Evolutionary conservation across 1,140 invertebrate species (phyloP), one percentile per base, ranked within the genome.

Genomic region (Hylaeus volcanicus): DNA sequence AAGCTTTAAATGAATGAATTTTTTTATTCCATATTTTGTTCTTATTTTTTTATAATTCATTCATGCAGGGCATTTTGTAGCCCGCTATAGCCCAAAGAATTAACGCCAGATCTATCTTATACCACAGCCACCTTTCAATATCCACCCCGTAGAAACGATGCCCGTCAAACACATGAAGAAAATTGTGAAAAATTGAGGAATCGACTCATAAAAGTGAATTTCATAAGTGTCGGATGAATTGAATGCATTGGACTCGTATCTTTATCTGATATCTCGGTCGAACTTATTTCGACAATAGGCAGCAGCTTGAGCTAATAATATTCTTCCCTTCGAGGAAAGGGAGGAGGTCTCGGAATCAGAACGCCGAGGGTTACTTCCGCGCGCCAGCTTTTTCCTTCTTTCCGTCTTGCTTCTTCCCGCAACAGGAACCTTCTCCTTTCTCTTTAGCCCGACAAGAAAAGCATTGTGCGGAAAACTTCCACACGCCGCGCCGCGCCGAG

Each of bases 251-350:
- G n/a, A 45, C 55, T 8, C 71, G 37, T 60, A 66, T 75, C 72
- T 68, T 63, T 61, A 75, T 80, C 64, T n/a, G 73, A 45, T 60
- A 81, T 60, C 58, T 68, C 56, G 81, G 79, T 75, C 69, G 81
- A 89, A 84, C 87, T 92, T 90, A 89, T 91, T 89, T 85, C 87
- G 86, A 92, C 90, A 91, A 92, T 91, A 90, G 86, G 86, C 84
- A 72, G 89, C 90, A 91, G 88, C 87, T 93, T 89, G 89, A 91
- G 87, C 90, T 92, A 92, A 92, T 93, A 93, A 93, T 91, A 92
- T 92, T 91, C 87, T 89, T 88, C 79, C 87, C 85, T 87, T 66
- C 77, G 74, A 79, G 82, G 72, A 76, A 86, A 81, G 73, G 71
- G 84, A 70, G 51, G n/a, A 26, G 61, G 76, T 56, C 64, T 81